Evolutionary conservation across 2,888 invertebrate species (phyloP).

Genomic region (Syrphus vitripennis): DNA sequence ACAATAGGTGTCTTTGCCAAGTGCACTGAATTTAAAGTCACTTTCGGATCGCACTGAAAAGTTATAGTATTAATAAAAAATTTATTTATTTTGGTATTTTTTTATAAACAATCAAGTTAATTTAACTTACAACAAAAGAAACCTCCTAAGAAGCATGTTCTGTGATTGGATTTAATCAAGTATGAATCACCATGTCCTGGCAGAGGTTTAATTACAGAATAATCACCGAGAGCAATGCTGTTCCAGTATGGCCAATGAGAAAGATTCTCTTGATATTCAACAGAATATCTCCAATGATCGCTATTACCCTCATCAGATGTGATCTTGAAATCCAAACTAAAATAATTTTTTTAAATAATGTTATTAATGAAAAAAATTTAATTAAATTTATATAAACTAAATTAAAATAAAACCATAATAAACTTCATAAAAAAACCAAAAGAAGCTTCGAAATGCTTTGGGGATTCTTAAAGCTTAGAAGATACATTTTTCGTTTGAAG

Average conservation of each 20-base stretch:
- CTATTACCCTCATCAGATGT: conserved; percentile 85
- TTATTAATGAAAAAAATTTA: conserved; percentile 57
- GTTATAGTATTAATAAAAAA: too few species aligned
- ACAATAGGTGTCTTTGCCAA: conserved; percentile 82
- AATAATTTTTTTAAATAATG: neutral
- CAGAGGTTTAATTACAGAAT: conserved; percentile 83
- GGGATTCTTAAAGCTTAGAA: too few species aligned
- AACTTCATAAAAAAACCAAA: too few species aligned
- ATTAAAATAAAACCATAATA: too few species aligned
- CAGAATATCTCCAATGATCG: conserved; percentile 87
- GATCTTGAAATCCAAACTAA: conserved; percentile 85
- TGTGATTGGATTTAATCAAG: conserved; percentile 84
- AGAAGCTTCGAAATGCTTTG: too few species aligned
- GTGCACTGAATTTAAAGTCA: conserved; percentile 83
- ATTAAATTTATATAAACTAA: too few species aligned
- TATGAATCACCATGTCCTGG: conserved; percentile 80
- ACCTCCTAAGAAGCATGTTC: conserved; percentile 84
- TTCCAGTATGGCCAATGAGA: conserved; percentile 85
- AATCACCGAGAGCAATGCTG: conserved; percentile 84
- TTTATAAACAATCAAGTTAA: too few species aligned
- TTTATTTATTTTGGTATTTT: too few species aligned
- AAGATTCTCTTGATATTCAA: conserved; percentile 85
- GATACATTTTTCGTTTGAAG: too few species aligned
- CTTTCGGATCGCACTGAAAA: conserved; percentile 84
- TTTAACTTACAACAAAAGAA: conserved; percentile 84